Base-by-base conservation (phyloP, 2,888 invertebrate genomes). In the Omphaloscelis lunosa region DNA sequence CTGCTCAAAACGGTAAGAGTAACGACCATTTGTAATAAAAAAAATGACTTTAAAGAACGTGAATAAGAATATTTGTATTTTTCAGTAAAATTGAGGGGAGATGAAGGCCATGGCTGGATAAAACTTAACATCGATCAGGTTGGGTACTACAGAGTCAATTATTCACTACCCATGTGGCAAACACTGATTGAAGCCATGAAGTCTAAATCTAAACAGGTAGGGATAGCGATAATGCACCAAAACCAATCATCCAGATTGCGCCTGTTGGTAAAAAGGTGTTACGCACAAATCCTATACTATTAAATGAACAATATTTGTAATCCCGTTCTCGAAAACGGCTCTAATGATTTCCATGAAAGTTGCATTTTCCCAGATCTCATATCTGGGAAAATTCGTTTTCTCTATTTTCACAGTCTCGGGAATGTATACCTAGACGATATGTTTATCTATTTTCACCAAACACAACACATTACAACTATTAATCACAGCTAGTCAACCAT, bases 61-160 rank as follows among this genome's bases (percentile, higher is more conserved):
- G 20, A 51, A 17, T 29, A 20, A 7, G 1, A 27, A 34, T 39
- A 15, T 51, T 66, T 65, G 45, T 74, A 62, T 88, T 72, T 95
- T 95, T 48, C 91, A 98, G 97, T 98, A n/a, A 95, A 91, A 66
- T 91, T 98, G n/a, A 93, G 94, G 0, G 78, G 94, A 3, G 89
- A 88, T 5, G 88, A 90, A 7, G 93, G 87, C 1, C 94, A 93
- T 23, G 86, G 79, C 1, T 99, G 98, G 98, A 94, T 99, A 23
- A 99, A 99, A 95, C 97, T 99, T 75, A 99, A 99, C 93, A 97
- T 97, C 80, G 97, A 98, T 85, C 98, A 99, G 97, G 97, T 98
- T 20, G 99, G 99, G 0, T 99, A 98, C 93, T 99, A 99, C 93
- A 97, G 99, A 77, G 98, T 99, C 0, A 99, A 99, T 92, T 99